Percentiles rank a stretch among this genome's conserved stretches.
These are phyloP conservation scores for Tetranychus truncatus DNA, from an alignment of 2,888 invertebrate species.

Conservation along the genomic window DNA sequence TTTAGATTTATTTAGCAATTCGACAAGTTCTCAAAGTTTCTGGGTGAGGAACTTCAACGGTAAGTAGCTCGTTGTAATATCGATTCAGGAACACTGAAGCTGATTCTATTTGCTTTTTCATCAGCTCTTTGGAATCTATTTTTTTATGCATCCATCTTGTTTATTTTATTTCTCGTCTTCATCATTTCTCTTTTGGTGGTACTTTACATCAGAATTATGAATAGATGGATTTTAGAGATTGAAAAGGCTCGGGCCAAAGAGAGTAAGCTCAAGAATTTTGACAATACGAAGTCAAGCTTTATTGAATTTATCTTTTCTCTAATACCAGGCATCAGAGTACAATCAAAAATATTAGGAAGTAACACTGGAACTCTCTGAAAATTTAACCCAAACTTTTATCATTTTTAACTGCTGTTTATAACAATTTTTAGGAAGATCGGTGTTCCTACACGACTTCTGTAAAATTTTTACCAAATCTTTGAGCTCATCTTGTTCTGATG, in stretches of 20 bases:
- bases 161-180: neutral
- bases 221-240: neutral
- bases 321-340: no score
- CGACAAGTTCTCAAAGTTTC: neutral
- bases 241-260: neutral
- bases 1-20: neutral
- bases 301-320: no score
- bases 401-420: neutral
- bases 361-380: no score
- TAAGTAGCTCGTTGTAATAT: neutral
- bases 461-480: neutral
- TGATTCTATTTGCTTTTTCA: neutral
- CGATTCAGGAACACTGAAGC: neutral
- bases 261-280: neutral
- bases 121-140: neutral
- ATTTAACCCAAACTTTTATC: neutral
- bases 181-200: neutral
- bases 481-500: neutral
- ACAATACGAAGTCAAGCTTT: no score
- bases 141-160: neutral
- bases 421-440: neutral
- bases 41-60: neutral
- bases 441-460: neutral
- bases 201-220: neutral
- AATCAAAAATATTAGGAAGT: no score